Base-by-base conservation (phyloP, 2,888 invertebrate species). In the Bedellia somnulentella region DNA sequence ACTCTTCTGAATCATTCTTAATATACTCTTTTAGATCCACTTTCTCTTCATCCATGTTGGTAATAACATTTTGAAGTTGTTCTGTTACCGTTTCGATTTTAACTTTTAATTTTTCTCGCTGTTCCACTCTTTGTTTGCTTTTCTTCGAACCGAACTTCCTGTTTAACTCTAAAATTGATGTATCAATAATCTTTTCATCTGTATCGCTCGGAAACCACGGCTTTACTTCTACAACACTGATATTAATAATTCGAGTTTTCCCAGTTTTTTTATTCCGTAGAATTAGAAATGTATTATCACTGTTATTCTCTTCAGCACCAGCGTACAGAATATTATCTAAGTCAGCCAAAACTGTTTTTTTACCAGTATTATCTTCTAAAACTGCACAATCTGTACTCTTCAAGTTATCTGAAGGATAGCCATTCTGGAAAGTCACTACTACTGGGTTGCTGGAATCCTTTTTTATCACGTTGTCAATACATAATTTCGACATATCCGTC, bases 121-220 rank as follows among this genome's bases (percentile, higher is more conserved):
- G 82, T 40, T 84, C 83, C 35, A 80, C 78, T 27, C 55, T 53
- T 39, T 81, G 54, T 45, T 80, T 83, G 1, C 64, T 62, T 43
- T 70, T 80, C 38, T 85, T 85, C 0, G 84, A 84, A 2, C 84
- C 85, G 44, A 85, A 85, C 38, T 81, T 75, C 42, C 81, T 80
- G 27, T 80, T 80, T 1, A 85, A 51, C 30, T 73, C 73, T 13
- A 64, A 43, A 24, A 49, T 42, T 12, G 57, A 64, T 0, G 52
- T 57, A 11, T 71, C 61, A 1, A 49, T 30, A 0, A 41, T 16
- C 5, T 51, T 44, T 0, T 44, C 30, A 5, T 52, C 46, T 2
- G 46, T 21, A 1, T 55, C 45, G 0, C 37, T 39, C 34, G 49
- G 50, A 1, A 62, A 11, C 0, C 44, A 16, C 0, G 71, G 66